Base-by-base conservation (phyloP, 2,113 vertebrate species). In the Mormyrus lacerda region DNA sequence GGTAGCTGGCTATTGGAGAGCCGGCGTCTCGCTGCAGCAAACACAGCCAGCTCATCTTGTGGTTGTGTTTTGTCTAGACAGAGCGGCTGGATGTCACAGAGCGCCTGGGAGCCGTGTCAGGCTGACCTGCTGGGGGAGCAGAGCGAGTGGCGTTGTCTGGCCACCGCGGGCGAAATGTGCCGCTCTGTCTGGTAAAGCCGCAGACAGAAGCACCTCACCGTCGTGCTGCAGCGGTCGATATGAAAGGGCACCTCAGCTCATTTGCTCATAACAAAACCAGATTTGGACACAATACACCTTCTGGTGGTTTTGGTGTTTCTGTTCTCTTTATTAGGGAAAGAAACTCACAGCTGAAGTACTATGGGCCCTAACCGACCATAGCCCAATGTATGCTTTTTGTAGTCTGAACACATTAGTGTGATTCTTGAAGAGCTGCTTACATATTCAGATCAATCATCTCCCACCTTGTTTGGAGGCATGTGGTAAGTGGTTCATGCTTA, bases 21-120 rank as follows among this genome's bases (percentile, higher is more conserved):
- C 82, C 42, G 11, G 44, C 7, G 82, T 44, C 45, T 86, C 27
- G 85, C 48, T 53, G 48, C n/a, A 47, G 48, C 24, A 51, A 27
- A 51, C 11, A 24, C 15, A 31, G n/a, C 24, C 27, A n/a, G 27
- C 45, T 50, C 50, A 31, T 55, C 85, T 55, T 53, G 85, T 55
- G 48, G 47, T 7, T n/a, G 44, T 87, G 85, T 53, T 87, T 19
- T 87, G 85, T 87, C 85, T 87, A 87, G 85, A 87, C 48, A n/a
- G 50, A 53, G 85, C 10, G 6, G 85, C 48, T 53, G 85, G 85
- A 51, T 35, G 48, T 86, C 85, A 51, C 85, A 4, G n/a, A 83
- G 79, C 44, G 39, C 5, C 79, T 7, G 82, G 82, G 82, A 53
- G 85, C 85, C 19, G 48, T 53, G 85, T 87, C 50, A 87, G 48